Conservation (phyloP, 2,797 vertebrate species). For the Sphenopsis melanotis region DNA sequence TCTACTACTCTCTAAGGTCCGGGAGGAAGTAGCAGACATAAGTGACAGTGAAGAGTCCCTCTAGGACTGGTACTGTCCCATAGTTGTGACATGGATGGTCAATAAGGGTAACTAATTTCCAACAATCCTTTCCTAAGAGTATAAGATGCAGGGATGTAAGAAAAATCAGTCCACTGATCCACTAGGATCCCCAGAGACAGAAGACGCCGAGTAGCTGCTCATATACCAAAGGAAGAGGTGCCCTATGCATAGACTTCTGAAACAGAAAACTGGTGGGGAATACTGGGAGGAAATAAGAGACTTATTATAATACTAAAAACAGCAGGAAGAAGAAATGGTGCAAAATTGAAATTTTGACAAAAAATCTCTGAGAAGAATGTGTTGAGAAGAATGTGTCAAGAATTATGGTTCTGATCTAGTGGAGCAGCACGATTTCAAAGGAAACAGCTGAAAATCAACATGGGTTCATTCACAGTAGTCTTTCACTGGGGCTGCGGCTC, state of each 20-base stretch:
- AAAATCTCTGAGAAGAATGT: background rate
- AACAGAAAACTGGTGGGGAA: background rate
- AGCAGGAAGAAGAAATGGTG: background rate
- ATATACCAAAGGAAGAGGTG: background rate
- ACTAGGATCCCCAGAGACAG: background rate
- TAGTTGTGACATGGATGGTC: background rate
- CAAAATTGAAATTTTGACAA: rapidly evolving
- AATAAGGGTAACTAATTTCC: background rate
- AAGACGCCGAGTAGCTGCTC: background rate
- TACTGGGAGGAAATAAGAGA: background rate
- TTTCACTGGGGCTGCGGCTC: background rate
- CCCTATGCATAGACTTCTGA: background rate
- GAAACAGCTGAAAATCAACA: background rate
- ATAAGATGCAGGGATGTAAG: background rate
- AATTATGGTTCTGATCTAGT: background rate
- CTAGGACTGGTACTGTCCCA: background rate
- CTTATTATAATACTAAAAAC: background rate
- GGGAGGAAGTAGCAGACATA: background rate
- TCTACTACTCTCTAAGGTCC: background rate
- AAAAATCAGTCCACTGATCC: background rate
- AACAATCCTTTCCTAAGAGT: background rate
- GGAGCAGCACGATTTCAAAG: background rate
- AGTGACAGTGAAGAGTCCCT: background rate
- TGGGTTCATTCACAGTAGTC: background rate
- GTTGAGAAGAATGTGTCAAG: background rate